These are phyloP conservation scores for Poeciliopsis retropinna DNA, from an alignment of 2,113 vertebrate species.

Conservation along the genomic window DNA sequence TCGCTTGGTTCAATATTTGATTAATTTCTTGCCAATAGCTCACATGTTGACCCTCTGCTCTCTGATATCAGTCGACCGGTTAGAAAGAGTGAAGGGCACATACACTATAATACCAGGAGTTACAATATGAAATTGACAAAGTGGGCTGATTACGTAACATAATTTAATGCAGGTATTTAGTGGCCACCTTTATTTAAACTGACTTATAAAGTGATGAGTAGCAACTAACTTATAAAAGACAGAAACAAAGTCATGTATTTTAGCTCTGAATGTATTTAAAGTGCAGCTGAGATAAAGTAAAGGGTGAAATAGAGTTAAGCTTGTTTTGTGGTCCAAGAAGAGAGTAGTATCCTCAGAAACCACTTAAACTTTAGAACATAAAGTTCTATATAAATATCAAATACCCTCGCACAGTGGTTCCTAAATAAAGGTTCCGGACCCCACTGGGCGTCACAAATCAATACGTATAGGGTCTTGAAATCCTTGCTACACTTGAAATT, in stretches of 20 bases:
- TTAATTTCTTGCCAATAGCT: slow-evolving; percentile 58
- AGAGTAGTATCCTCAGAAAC: background rate
- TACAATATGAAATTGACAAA: slow-evolving; percentile 16
- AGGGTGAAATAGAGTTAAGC: background rate
- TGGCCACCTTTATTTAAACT: background rate
- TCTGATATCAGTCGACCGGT: slow-evolving; percentile 42
- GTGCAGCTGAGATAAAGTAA: background rate
- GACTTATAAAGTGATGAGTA: background rate
- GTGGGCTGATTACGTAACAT: background rate
- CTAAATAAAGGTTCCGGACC: background rate
- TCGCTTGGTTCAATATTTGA: slow-evolving; percentile 68
- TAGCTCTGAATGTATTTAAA: background rate
- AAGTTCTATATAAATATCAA: background rate
- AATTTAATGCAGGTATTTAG: background rate
- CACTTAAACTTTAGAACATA: background rate
- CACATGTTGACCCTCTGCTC: slow-evolving; percentile 40
- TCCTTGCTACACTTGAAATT: too few relatives aligned
- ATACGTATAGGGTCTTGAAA: background rate
- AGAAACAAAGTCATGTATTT: background rate
- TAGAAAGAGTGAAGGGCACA: slow-evolving; percentile 42
- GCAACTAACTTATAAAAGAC: background rate
- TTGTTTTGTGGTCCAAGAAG: background rate
- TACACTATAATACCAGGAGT: slow-evolving; percentile 18
- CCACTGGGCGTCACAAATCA: background rate
- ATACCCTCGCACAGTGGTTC: background rate